These are phyloP conservation scores for Dendrocincla tyrannina DNA, from an alignment of 2,797 vertebrate species.

Conservation along the genomic window DNA sequence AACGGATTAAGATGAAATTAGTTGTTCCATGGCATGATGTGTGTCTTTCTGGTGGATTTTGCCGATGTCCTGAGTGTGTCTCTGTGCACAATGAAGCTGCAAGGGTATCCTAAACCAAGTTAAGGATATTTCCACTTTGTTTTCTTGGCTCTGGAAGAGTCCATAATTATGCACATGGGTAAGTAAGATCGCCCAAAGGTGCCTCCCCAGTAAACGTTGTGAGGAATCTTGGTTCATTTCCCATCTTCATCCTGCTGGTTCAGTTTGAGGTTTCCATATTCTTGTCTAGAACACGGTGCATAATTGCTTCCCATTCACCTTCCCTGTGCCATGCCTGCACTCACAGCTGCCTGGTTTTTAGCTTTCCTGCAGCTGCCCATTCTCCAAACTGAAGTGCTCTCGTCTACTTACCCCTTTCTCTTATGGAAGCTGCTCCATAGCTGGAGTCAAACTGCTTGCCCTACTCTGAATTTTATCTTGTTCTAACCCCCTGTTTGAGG, in stretches of 20 bases:
- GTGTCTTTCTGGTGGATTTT: not conserved
- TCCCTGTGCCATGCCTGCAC: not conserved
- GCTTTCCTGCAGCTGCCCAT: not conserved
- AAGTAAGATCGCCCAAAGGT: not conserved
- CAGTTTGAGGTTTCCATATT: not conserved
- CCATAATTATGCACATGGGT: not conserved
- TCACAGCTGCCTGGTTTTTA: not conserved
- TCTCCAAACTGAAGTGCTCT: not conserved
- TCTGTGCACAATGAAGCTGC: not conserved
- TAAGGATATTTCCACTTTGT: not conserved
- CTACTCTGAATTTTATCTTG: not conserved
- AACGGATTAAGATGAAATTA: not conserved
- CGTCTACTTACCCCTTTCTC: not conserved
- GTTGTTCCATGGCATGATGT: not conserved
- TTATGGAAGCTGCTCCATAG: not conserved
- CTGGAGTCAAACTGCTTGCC: not conserved
- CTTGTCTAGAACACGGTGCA: not conserved
- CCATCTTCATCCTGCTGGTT: not conserved
- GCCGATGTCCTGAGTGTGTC: not conserved
- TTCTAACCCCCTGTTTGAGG: not conserved
- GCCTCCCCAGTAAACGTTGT: not conserved
- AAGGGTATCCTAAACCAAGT: not conserved
- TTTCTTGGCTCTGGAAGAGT: not conserved
- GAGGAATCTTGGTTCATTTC: not conserved
- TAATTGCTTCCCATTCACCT: not conserved